A percentile compares a stretch with the other conserved stretches of the same genome.
Conservation (phyloP, 2,888 invertebrate genomes). For the Merodon equestris region DNA sequence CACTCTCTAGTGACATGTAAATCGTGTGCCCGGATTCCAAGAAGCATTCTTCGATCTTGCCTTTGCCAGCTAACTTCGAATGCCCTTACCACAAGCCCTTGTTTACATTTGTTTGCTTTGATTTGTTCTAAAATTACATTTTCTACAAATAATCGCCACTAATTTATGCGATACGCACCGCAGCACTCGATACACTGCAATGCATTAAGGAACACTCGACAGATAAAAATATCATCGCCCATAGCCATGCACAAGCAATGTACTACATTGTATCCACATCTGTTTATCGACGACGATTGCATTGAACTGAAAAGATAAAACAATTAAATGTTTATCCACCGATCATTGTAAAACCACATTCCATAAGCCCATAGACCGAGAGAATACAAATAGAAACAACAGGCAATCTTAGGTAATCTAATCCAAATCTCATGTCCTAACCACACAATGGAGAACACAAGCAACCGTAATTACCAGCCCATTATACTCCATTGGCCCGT, state of each 20-base stretch:
- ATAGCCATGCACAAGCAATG: background rate
- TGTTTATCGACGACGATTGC: background rate
- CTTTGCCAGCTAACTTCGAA: no score
- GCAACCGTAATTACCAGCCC: slow-evolving; percentile 43
- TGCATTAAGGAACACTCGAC: slow-evolving; percentile 12
- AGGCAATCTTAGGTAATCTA: slow-evolving; percentile 44
- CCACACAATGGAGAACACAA: slow-evolving; percentile 30
- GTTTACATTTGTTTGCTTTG: slow-evolving; percentile 22
- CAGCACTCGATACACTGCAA: background rate
- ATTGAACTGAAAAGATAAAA: slow-evolving; percentile 22
- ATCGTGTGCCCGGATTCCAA: no score
- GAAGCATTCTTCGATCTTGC: no score
- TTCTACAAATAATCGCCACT: slow-evolving; percentile 36
- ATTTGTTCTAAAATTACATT: slow-evolving; percentile 21
- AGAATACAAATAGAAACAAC: background rate
- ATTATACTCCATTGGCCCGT: no score
- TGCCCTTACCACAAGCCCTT: background rate
- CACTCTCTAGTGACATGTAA: no score
- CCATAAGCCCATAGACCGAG: slow-evolving; percentile 1
- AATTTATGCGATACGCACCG: slow-evolving; percentile 32
- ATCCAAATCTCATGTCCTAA: slow-evolving; percentile 18
- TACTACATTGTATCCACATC: background rate
- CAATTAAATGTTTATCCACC: slow-evolving; percentile 22
- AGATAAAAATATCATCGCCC: slow-evolving; percentile 23
- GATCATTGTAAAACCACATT: slow-evolving; percentile 6